Conservation (phyloP, 2,113 vertebrate genomes). For the Channa argus region DNA sequence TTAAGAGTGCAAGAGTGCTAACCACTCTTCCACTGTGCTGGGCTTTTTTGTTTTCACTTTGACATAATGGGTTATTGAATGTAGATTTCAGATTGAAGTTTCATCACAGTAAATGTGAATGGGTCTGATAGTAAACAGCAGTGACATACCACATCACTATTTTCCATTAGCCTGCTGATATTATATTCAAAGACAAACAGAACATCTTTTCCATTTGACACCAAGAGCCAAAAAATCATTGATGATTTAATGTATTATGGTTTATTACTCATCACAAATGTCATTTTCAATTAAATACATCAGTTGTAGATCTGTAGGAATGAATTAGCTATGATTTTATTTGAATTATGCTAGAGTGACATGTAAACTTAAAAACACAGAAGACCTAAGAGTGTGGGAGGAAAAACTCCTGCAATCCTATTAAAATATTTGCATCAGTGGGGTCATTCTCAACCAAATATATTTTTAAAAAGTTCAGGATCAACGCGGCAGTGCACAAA, state of each 20-base stretch:
- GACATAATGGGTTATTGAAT: too few relatives aligned
- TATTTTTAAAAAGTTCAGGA: constrained; percentile 16
- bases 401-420: constrained; percentile 21
- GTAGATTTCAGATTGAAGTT: too few relatives aligned
- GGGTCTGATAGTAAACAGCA: too few relatives aligned
- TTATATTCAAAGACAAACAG: not conserved
- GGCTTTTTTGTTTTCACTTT: too few relatives aligned
- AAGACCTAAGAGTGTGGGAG: constrained; percentile 31
- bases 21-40: too few relatives aligned
- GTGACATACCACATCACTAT: too few relatives aligned
- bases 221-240: not conserved
- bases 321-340: constrained; percentile 79
- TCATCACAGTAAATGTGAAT: too few relatives aligned
- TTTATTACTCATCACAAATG: constrained; percentile 86
- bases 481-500: constrained; percentile 49
- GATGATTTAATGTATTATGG: constrained; percentile 84
- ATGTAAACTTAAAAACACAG: constrained; percentile 81
- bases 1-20: too few relatives aligned
- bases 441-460: constrained; percentile 32
- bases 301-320: constrained; percentile 81
- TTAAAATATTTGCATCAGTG: constrained; percentile 47
- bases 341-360: constrained; percentile 70
- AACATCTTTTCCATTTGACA: not conserved
- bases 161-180: too few relatives aligned
- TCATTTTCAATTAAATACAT: constrained; percentile 84